Percentiles rank a stretch among this genome's conserved stretches.
Evolutionary conservation across 2,888 invertebrate genomes (phyloP).

Genomic region (Alloplasta piceator): DNA sequence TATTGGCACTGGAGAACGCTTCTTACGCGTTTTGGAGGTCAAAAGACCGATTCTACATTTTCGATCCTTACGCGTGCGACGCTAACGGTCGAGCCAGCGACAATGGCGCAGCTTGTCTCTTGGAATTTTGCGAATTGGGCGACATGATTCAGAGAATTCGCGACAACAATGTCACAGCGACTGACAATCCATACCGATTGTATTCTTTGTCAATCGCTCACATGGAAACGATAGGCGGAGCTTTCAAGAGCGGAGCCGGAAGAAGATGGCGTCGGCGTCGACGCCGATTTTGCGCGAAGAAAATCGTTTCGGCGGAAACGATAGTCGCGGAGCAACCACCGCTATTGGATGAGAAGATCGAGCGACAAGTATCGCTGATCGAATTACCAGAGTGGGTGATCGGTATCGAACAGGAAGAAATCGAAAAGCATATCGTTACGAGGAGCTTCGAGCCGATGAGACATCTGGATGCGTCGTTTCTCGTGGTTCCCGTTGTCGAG

Average conservation of each 20-base stretch:
- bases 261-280: conserved; percentile 33
- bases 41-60: conserved; percentile 74
- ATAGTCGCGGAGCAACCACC: conserved; percentile 20
- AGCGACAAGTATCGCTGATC: conserved; percentile 62
- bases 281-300: conserved; percentile 20
- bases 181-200: conserved; percentile 72
- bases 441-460: conserved; percentile 71
- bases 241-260: conserved; percentile 32
- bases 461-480: conserved; percentile 74
- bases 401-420: conserved; percentile 34
- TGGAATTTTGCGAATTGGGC: conserved; percentile 70
- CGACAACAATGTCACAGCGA: conserved; percentile 69
- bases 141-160: conserved; percentile 72
- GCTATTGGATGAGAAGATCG: conserved; percentile 25
- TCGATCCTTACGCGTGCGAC: conserved; percentile 79
- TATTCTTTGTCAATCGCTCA: conserved; percentile 76
- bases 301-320: conserved; percentile 34
- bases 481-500: conserved; percentile 77
- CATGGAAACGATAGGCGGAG: conserved; percentile 69
- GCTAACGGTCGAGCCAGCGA: conserved; percentile 68
- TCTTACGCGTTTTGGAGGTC: conserved; percentile 78
- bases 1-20: conserved; percentile 74
- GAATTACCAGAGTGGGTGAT: conserved; percentile 75
- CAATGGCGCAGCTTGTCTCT: conserved; percentile 73
- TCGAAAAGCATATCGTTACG: conserved; percentile 12